A percentile compares a stretch with the other conserved stretches of the same genome.
Conservation (phyloP, 2,888 invertebrate species). For the Synanthedon andrenaeformis region DNA sequence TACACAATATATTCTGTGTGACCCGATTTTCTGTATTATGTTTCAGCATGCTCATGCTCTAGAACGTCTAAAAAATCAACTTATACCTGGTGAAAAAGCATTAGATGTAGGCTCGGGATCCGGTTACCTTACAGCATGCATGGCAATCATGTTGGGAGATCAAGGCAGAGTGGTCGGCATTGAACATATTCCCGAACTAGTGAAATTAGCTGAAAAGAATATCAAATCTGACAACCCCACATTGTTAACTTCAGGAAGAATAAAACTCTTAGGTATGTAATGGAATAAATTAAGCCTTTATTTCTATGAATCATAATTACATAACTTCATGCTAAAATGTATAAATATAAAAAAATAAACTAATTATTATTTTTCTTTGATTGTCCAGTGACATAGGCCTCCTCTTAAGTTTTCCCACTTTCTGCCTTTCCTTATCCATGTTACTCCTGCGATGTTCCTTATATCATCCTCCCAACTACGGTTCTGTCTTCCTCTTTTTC, state of each 20-base stretch:
- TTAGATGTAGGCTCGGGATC: conserved; percentile 95
- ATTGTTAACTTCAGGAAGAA: conserved; percentile 74
- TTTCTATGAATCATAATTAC: not conserved
- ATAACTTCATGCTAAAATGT: not conserved
- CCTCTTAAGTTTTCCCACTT: too few species aligned
- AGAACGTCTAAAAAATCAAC: conserved; percentile 83
- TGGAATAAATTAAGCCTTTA: not conserved
- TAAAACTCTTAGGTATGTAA: conserved; percentile 77
- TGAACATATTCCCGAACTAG: conserved; percentile 89
- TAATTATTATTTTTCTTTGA: too few species aligned
- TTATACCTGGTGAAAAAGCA: conserved; percentile 81
- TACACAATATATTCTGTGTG: too few species aligned
- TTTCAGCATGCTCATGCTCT: conserved; percentile 90
- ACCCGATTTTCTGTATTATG: conserved; percentile 2
- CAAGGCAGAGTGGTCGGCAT: conserved; percentile 82
- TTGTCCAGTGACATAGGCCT: too few species aligned
- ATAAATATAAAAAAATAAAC: too few species aligned
- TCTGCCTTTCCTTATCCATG: too few species aligned
- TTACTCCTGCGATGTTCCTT: too few species aligned
- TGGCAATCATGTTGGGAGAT: conserved; percentile 85
- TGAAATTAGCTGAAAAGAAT: conserved; percentile 80
- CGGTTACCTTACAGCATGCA: conserved; percentile 92
- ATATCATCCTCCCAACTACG: too few species aligned
- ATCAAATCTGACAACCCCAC: conserved; percentile 79
- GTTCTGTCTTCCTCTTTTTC: too few species aligned